Conservation (phyloP, 1,140 invertebrate species). For the Saccostrea cuccullata region DNA sequence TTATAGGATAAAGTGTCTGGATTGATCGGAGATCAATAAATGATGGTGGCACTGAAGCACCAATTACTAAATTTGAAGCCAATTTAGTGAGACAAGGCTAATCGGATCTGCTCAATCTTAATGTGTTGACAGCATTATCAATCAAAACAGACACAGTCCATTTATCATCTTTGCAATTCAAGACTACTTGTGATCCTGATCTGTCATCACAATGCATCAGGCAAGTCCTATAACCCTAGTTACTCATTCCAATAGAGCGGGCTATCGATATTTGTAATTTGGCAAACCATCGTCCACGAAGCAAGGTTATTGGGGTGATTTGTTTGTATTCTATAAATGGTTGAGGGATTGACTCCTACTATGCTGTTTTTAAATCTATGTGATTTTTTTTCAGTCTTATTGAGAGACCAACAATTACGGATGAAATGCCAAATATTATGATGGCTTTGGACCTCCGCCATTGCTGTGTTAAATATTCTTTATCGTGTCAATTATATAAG, state of each 20-base stretch:
- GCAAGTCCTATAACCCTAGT: neutral
- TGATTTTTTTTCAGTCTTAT: no score
- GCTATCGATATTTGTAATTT: constrained; percentile 4
- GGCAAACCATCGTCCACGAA: neutral
- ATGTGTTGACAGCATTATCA: constrained; percentile 20
- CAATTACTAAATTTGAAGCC: constrained; percentile 33
- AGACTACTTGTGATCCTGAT: neutral
- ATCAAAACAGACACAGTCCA: constrained; percentile 20
- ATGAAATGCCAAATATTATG: no score
- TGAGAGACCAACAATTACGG: no score
- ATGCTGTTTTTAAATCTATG: no score
- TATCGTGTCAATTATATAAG: no score
- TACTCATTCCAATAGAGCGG: neutral
- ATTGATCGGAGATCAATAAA: neutral
- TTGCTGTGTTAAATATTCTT: no score
- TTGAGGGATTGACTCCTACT: no score
- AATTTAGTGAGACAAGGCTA: constrained; percentile 25
- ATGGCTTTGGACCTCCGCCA: no score
- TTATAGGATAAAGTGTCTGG: neutral
- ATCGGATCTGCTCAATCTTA: neutral
- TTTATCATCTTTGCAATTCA: constrained; percentile 29
- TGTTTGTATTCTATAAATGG: neutral
- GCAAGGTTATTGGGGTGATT: neutral
- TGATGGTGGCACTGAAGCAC: neutral
- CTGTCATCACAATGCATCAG: neutral